Evolutionary conservation across 2,888 invertebrate genomes (phyloP), one percentile per base, ranked within the genome.

Genomic region (Podotricha telesiphe): DNA sequence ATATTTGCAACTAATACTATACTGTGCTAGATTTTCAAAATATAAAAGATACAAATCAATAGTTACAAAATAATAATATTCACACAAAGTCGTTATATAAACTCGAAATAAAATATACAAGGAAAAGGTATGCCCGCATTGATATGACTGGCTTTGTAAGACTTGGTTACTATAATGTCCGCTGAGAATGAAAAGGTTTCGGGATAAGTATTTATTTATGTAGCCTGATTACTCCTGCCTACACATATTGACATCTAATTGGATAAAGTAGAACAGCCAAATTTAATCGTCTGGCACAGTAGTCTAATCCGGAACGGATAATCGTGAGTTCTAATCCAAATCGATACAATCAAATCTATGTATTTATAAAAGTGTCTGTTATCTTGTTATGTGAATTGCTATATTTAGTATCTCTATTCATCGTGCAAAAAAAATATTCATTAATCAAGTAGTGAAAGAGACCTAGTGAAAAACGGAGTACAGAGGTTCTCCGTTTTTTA

Each of bases 51-150:
- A 28, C 7, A 51, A 51, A 51, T 51, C 53, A n/a, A 61, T 48
- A 48, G 7, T 34, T 1, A 34, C 22, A 0, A 13, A 6, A 15
- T 48, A 48, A 47, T 8, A 62, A 48, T 53, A 55, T 47, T 47
- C 40, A 42, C 42, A 28, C 37, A 53, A 47, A 48, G 17, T 55
- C 51, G 19, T 50, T 19, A 40, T 28, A 47, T 40, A 48, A 48
- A 65, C 55, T 68, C 34, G 55, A 65, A 68, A 67, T 67, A 65
- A 68, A 65, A 67, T 67, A 63, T 68, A 65, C 65, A 67, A 61
- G 53, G 48, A 34, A 64, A 70, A 64, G 22, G 65, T 48, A 53
- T 50, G 51, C 53, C 51, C 28, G 22, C 67, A 70, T 68, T 61
- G 64, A 67, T 65, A 70, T 61, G 51, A 67, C 42, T 34, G 53